phyloP scores from a whole-genome alignment of 2,888 invertebrate genomes.

The Leucophora obtusa region DNA sequence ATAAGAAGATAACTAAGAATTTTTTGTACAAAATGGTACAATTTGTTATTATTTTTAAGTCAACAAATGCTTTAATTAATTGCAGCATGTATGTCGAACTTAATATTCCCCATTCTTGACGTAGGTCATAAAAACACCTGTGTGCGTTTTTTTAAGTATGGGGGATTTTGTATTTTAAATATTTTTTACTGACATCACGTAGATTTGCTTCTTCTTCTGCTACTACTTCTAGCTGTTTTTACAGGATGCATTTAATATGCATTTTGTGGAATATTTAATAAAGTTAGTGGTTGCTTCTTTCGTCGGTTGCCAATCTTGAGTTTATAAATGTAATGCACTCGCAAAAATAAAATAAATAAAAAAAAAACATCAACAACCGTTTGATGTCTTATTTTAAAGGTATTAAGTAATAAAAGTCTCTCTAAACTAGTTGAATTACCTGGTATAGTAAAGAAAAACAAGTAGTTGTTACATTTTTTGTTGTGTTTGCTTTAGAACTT shows the following conservation, averaged over 20 bases:
- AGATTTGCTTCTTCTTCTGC: not conserved
- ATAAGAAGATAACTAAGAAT: too few species aligned
- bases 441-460: slow-evolving; percentile 50
- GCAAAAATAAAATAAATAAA: slow-evolving; percentile 7
- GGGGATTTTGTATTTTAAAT: slow-evolving; percentile 45
- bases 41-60: too few species aligned
- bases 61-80: too few species aligned
- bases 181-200: slow-evolving; percentile 51
- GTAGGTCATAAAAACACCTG: slow-evolving; percentile 40
- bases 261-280: slow-evolving; percentile 77
- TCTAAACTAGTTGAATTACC: slow-evolving; percentile 60
- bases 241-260: slow-evolving; percentile 76
- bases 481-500: slow-evolving; percentile 37
- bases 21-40: too few species aligned
- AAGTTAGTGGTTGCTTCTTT: slow-evolving; percentile 65
- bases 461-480: slow-evolving; percentile 51
- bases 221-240: slow-evolving; percentile 18
- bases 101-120: not conserved
- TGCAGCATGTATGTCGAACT: not conserved
- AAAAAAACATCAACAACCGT: slow-evolving; percentile 41
- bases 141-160: not conserved
- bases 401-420: slow-evolving; percentile 65
- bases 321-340: slow-evolving; percentile 63
- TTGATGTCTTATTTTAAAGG: slow-evolving; percentile 62
- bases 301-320: slow-evolving; percentile 32